Base-by-base conservation (phyloP, 1,140 invertebrate genomes). In the Lanistes nyassanus region DNA sequence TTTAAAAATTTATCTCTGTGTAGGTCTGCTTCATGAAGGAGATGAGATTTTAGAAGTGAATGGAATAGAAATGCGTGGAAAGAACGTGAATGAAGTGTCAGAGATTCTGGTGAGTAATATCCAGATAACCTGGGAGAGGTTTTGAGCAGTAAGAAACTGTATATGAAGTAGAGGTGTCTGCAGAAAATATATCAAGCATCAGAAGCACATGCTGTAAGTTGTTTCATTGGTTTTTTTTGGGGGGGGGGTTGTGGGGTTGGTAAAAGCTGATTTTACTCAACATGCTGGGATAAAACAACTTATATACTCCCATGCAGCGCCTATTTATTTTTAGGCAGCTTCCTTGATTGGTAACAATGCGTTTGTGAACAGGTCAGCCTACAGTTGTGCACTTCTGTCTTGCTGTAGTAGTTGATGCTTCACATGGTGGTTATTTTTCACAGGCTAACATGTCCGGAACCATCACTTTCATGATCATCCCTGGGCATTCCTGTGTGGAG, bases 1-100 rank as follows among this genome's bases (percentile, higher is more conserved):
- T n/a, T n/a, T n/a, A n/a, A n/a, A n/a, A n/a, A 47, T 76, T 68
- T 62, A 55, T 76, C 31, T 73, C 16, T 58, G 88, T 83, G 37
- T 90, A 47, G 96, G 97, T 6, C 90, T 98, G 2, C 89, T 99
- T 56, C 96, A 98, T 87, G 97, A 98, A 90, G 96, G 97, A 31
- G 97, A 99, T 87, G 97, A 99, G 90, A 96, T 99, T 37, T 91
- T 99, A 9, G 97, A 99, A 89, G 96, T 99, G 19, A 98, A 99
- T 89, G 96, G 95, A 11, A 94, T 98, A 58, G 94, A 96, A 85
- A 95, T 99, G 94, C 93, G 97, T 75, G 97, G 97, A 74, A 98
- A 98, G 89, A 95, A 95, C 76, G 96, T 99, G 76, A 97, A 98
- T 90, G 96, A 99, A 88, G 97, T 99, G 80, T 99, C 97, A 91